A percentile compares a stretch with the other conserved stretches of the same genome.
Conservation (phyloP, 2,797 vertebrate genomes). For the Eremophila alpestris region DNA sequence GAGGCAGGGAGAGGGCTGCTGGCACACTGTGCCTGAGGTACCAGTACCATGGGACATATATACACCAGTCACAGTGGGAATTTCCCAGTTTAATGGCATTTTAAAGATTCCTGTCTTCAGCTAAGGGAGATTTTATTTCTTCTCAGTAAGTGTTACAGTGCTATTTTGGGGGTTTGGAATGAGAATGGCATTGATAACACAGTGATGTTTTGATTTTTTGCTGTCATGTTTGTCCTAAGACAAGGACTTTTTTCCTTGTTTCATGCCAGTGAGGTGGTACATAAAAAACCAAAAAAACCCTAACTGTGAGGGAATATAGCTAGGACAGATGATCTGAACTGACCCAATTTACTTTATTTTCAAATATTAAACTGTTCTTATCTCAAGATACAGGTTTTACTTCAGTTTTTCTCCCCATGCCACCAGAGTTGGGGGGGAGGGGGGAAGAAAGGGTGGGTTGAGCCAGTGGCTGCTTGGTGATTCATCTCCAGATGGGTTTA, state of each 20-base stretch:
- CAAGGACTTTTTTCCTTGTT: neutral
- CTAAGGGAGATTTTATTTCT: neutral
- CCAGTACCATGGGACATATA: accelerated
- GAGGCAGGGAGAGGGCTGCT: neutral
- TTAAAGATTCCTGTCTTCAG: neutral
- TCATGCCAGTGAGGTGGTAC: neutral
- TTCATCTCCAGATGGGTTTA: neutral
- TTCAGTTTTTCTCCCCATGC: neutral
- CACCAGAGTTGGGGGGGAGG: accelerated
- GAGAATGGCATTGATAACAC: neutral
- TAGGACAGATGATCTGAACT: neutral
- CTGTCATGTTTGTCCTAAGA: neutral
- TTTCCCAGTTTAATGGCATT: neutral
- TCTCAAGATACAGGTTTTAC: neutral
- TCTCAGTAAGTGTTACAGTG: neutral
- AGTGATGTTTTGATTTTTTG: neutral
- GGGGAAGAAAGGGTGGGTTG: accelerated
- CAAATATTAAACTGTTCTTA: neutral
- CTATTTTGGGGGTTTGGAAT: neutral
- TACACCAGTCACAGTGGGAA: accelerated
- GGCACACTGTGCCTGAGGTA: accelerated
- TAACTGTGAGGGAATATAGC: neutral
- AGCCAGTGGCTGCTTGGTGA: accelerated
- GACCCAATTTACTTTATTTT: neutral
- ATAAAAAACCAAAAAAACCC: neutral